Conservation (phyloP, 2,797 vertebrate genomes). For the Rhynchonycteris naso region DNA sequence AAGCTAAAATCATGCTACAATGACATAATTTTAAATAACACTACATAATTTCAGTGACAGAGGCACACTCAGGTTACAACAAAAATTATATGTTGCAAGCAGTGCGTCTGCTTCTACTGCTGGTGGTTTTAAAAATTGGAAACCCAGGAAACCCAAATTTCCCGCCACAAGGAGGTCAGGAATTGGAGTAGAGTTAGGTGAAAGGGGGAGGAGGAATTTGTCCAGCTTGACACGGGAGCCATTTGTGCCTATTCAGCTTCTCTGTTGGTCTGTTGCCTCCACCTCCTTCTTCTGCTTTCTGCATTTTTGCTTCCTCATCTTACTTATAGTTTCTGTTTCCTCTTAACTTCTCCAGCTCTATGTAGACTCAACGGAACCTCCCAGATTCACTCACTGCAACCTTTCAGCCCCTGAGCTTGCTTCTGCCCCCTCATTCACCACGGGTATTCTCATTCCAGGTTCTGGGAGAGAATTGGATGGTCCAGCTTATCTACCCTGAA, state of each 20-base stretch:
- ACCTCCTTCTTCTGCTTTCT: conserved; percentile 20
- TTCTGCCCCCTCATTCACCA: not conserved
- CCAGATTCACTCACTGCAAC: not conserved
- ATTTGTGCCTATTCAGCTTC: not conserved
- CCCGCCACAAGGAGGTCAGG: not conserved
- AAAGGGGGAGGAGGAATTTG: not conserved
- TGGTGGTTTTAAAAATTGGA: not conserved
- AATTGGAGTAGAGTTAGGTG: not conserved
- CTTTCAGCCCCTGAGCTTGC: not conserved
- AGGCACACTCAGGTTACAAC: not conserved
- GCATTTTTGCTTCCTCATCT: not conserved
- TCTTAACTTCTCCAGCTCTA: not conserved
- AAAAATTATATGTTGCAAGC: not conserved
- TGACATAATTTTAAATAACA: conserved; percentile 41
- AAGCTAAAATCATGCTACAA: not conserved
- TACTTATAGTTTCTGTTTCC: conserved; percentile 39
- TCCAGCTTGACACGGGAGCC: not conserved
- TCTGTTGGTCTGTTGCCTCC: not conserved
- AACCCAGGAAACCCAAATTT: not conserved
- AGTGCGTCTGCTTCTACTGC: not conserved
- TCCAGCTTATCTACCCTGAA: not conserved
- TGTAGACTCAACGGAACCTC: not conserved
- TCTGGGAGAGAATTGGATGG: not conserved
- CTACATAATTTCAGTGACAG: not conserved
- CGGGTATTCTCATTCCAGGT: not conserved